Percentiles rank a stretch among this genome's conserved stretches.
Evolutionary conservation across 1,140 invertebrate species (phyloP).

Genomic region (Hylaeus anthracinus): DNA sequence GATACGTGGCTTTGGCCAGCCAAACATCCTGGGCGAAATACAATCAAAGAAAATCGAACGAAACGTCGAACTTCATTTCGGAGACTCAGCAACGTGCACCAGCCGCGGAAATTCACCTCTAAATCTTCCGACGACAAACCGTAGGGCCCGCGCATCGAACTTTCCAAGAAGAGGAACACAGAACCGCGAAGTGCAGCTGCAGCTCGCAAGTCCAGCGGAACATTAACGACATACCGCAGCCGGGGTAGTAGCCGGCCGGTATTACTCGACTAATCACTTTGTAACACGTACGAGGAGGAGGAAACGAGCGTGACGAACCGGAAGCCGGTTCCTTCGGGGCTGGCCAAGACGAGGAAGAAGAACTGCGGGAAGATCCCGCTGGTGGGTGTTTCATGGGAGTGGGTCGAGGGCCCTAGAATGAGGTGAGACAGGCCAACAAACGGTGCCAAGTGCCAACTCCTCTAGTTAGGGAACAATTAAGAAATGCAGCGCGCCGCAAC

Average conservation of each 20-base stretch:
- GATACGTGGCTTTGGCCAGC: not conserved
- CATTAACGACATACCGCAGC: conserved; percentile 68
- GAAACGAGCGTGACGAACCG: not conserved
- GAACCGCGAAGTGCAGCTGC: conserved; percentile 63
- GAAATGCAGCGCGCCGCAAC: conserved; percentile 71
- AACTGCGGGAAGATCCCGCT: not conserved
- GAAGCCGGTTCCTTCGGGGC: conserved; percentile 28
- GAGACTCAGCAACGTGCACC: not conserved
- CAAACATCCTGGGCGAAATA: not conserved
- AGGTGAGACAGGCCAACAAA: conserved; percentile 68
- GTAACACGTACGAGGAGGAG: conserved; percentile 63
- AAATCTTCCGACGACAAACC: conserved; percentile 12
- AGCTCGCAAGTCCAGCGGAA: conserved; percentile 55
- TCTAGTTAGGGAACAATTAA: conserved; percentile 78
- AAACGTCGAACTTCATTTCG: not conserved
- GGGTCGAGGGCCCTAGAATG: conserved; percentile 62
- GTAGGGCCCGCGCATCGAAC: conserved; percentile 42
- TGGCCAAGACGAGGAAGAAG: conserved; percentile 30
- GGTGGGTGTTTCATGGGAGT: conserved; percentile 58
- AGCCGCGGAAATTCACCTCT: not conserved
- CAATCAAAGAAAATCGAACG: not conserved
- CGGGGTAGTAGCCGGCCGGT: conserved; percentile 61
- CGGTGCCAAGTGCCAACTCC: conserved; percentile 74
- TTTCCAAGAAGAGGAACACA: conserved; percentile 50
- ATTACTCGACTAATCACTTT: conserved; percentile 78